Conservation (phyloP, 2,113 vertebrate genomes). For the Laterallus jamaicensis region DNA sequence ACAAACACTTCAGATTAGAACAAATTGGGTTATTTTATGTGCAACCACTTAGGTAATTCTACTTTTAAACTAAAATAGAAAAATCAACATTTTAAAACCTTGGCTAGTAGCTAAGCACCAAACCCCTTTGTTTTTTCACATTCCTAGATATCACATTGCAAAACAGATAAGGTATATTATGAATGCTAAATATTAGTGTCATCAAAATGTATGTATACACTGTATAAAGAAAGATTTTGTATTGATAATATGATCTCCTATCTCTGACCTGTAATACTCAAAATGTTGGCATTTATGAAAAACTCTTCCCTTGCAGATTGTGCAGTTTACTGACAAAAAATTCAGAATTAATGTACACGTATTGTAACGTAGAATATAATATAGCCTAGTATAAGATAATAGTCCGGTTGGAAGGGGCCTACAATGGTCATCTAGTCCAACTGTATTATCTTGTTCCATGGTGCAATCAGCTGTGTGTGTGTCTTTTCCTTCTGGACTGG, state of each 20-base stretch:
- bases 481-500: neutral
- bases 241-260: neutral
- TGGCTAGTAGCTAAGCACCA: neutral
- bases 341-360: neutral
- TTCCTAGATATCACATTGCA: neutral
- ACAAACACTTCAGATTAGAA: neutral
- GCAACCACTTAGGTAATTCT: neutral
- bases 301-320: neutral
- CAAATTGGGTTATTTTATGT: neutral
- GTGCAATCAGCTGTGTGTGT: rapidly evolving
- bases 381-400: neutral
- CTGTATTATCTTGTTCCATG: neutral
- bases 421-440: neutral
- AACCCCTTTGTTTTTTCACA: neutral
- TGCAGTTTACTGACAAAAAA: neutral
- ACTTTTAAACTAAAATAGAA: neutral
- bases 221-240: neutral
- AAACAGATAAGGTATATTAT: neutral
- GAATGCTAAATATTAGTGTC: neutral
- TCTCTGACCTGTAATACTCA: neutral
- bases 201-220: neutral
- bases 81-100: neutral
- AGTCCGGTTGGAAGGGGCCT: neutral
- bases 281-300: neutral
- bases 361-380: neutral